Conservation (phyloP, 1,140 invertebrate species). For the Drosophila hydei region DNA sequence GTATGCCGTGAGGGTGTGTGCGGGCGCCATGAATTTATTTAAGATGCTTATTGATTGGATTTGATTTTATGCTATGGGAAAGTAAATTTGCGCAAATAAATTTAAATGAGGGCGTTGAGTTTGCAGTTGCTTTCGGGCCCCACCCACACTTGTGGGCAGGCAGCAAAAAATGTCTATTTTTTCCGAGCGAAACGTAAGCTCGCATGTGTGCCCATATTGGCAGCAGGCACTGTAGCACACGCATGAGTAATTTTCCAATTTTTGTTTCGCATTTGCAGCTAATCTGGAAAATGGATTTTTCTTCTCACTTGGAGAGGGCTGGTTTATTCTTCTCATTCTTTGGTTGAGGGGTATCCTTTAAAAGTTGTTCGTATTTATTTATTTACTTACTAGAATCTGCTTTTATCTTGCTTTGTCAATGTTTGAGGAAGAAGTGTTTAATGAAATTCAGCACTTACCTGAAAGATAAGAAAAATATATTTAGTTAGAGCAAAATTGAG, state of each 20-base stretch:
- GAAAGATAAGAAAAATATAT: constrained; percentile 28
- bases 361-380: constrained; percentile 27
- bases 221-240: constrained; percentile 22
- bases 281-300: constrained; percentile 76
- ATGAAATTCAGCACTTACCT: constrained; percentile 62
- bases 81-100: constrained; percentile 82
- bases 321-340: constrained; percentile 12
- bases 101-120: constrained; percentile 81
- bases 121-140: constrained; percentile 21
- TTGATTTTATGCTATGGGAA: constrained; percentile 79
- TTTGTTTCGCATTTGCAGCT: constrained; percentile 71
- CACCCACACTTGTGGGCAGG: constrained; percentile 35
- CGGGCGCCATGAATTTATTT: constrained; percentile 80
- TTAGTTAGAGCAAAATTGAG: constrained; percentile 20
- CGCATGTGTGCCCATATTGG: constrained; percentile 39
- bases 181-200: constrained; percentile 42
- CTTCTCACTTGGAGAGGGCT: constrained; percentile 5
- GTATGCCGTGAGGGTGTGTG: constrained; percentile 17
- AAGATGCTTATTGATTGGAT: constrained; percentile 83
- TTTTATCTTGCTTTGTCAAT: constrained; percentile 61
- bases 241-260: constrained; percentile 81
- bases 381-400: constrained; percentile 63
- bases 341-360: constrained; percentile 13
- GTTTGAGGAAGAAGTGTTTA: constrained; percentile 19
- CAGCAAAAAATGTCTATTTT: constrained; percentile 44